A percentile compares a stretch with the other conserved stretches of the same genome.
Evolutionary conservation across 2,113 vertebrate species (phyloP).

Genomic region (Cynopterus brachyotis): DNA sequence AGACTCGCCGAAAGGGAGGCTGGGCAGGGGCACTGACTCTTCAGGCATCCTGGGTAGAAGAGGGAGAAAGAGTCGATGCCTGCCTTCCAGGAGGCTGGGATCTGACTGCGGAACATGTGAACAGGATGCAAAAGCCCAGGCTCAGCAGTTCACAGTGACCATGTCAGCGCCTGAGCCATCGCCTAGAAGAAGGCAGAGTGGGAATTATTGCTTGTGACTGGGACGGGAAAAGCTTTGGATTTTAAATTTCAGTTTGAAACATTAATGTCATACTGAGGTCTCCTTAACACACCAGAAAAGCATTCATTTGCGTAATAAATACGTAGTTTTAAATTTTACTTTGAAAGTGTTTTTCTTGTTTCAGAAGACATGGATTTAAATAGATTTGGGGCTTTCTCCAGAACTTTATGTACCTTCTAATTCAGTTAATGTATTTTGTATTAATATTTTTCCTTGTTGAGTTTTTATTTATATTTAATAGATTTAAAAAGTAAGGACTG

Average conservation of each 20-base stretch:
- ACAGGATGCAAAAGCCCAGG: fast-evolving
- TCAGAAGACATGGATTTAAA: background rate
- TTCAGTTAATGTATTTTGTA: background rate
- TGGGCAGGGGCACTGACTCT: fast-evolving
- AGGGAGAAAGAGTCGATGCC: background rate
- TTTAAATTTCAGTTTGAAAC: background rate
- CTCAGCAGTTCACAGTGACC: background rate
- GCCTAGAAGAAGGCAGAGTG: no score
- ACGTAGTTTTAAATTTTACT: background rate
- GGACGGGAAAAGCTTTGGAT: background rate
- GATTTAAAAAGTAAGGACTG: background rate
- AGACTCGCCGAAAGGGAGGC: background rate
- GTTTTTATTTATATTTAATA: conserved; percentile 31
- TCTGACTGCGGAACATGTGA: fast-evolving
- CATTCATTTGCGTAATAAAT: background rate
- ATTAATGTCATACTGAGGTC: fast-evolving
- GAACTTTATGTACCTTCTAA: background rate
- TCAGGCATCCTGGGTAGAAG: background rate
- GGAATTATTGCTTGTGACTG: fast-evolving
- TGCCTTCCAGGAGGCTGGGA: background rate
- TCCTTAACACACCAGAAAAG: background rate
- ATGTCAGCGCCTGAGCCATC: fast-evolving
- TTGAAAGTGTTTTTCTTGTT: background rate
- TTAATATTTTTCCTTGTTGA: background rate
- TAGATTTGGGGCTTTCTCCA: background rate